These are phyloP conservation scores for Ranitomeya variabilis DNA, from an alignment of 2,113 vertebrate genomes.

Conservation along the genomic window DNA sequence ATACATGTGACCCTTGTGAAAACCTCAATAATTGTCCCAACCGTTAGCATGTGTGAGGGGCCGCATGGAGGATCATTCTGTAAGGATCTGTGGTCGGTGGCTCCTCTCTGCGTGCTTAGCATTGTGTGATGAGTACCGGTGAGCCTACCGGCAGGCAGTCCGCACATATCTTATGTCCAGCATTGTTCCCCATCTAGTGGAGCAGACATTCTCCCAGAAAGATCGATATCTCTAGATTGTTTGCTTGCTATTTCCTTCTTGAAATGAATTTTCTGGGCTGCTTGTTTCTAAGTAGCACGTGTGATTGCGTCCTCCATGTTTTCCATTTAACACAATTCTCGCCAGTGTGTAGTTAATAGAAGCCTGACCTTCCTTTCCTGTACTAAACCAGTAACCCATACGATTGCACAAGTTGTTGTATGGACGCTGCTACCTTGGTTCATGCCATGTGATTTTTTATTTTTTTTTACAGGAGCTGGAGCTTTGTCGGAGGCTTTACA, in stretches of 20 bases:
- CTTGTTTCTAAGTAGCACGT: conserved; percentile 34
- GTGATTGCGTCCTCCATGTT: conserved; percentile 36
- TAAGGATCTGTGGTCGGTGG: too few relatives aligned
- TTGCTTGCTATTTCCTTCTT: conserved; percentile 53
- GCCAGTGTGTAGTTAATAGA: conserved; percentile 65
- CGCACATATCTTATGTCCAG: background rate
- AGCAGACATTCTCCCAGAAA: background rate
- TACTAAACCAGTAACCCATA: conserved; percentile 66
- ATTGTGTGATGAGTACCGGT: background rate
- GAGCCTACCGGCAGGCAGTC: background rate
- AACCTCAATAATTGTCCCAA: too few relatives aligned
- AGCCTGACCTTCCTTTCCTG: conserved; percentile 60
- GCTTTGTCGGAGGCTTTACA: conserved; percentile 93
- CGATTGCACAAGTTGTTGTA: conserved; percentile 56
- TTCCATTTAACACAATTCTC: conserved; percentile 64
- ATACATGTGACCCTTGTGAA: background rate
- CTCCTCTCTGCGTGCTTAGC: background rate
- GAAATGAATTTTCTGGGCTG: conserved; percentile 61
- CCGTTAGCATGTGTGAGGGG: too few relatives aligned
- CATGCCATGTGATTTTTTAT: conserved; percentile 23
- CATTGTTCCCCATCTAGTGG: background rate
- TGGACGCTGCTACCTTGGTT: conserved; percentile 55
- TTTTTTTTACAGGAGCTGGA: conserved; percentile 86
- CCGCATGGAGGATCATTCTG: too few relatives aligned
- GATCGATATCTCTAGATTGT: background rate